Evolutionary conservation across 2,113 vertebrate genomes (phyloP).

Genomic region (Silurus glanis): DNA sequence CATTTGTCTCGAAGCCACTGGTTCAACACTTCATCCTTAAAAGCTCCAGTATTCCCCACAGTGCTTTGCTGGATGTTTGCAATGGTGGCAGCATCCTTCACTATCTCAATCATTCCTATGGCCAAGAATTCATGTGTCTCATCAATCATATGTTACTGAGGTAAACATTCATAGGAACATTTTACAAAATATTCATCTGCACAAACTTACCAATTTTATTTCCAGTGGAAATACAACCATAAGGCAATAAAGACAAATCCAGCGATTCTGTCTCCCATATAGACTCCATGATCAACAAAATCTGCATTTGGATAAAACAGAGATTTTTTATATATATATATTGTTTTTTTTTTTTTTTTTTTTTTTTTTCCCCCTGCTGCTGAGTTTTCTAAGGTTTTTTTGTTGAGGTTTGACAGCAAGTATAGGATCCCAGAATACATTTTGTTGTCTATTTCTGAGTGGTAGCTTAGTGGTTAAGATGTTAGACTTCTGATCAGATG

Average conservation of each 20-base stretch:
- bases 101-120: constrained; percentile 96
- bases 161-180: not conserved
- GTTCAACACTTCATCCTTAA: constrained; percentile 94
- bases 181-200: not conserved
- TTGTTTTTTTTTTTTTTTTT: too few species aligned
- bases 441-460: too few species aligned
- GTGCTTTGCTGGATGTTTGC: constrained; percentile 98
- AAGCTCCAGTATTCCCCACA: constrained; percentile 93
- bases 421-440: too few species aligned
- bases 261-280: constrained; percentile 97
- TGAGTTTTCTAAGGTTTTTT: too few species aligned
- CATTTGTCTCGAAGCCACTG: constrained; percentile 96
- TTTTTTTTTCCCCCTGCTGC: too few species aligned
- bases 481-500: too few species aligned
- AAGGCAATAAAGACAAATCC: constrained; percentile 90
- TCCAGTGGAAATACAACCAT: constrained; percentile 97
- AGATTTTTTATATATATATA: too few species aligned
- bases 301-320: constrained; percentile 70
- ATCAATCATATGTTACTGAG: not conserved
- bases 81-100: constrained; percentile 96
- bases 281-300: constrained; percentile 95
- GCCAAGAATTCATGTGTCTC: not conserved
- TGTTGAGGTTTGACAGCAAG: too few species aligned
- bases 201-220: constrained; percentile 87
- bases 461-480: too few species aligned